phyloP scores from a whole-genome alignment of 2,113 vertebrate species.

The Rhabdomys dilectus region DNA sequence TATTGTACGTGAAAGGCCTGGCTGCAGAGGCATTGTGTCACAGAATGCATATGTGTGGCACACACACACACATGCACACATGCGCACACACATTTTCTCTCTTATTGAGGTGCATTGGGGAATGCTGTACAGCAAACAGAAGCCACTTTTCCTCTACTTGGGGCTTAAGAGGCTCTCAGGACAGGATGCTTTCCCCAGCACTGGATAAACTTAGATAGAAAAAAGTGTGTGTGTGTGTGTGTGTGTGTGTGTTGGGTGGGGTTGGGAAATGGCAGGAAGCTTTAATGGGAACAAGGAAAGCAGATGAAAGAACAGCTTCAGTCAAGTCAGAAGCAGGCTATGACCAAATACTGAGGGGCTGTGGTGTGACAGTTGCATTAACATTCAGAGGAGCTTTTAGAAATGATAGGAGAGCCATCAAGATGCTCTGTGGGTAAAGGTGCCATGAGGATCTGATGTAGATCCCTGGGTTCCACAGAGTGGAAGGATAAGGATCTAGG shows the following conservation, averaged over 20 bases:
- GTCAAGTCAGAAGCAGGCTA: background rate
- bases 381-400: background rate
- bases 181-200: too few relatives aligned
- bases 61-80: too few relatives aligned
- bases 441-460: background rate
- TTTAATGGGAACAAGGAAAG: background rate
- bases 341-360: background rate
- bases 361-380: background rate
- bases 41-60: background rate
- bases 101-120: background rate
- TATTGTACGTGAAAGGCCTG: background rate
- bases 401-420: background rate
- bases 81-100: too few relatives aligned
- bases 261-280: background rate
- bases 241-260: background rate
- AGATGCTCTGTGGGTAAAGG: background rate
- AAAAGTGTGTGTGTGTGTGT: background rate
- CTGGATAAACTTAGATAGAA: background rate
- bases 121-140: fast-evolving
- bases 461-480: background rate
- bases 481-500: background rate
- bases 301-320: background rate
- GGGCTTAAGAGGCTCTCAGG: background rate
- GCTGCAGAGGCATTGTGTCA: background rate
- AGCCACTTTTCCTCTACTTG: background rate